Evolutionary conservation across 2,113 vertebrate species (phyloP), one percentile per base, ranked within the genome.

Genomic region (Cygnus buccinator): DNA sequence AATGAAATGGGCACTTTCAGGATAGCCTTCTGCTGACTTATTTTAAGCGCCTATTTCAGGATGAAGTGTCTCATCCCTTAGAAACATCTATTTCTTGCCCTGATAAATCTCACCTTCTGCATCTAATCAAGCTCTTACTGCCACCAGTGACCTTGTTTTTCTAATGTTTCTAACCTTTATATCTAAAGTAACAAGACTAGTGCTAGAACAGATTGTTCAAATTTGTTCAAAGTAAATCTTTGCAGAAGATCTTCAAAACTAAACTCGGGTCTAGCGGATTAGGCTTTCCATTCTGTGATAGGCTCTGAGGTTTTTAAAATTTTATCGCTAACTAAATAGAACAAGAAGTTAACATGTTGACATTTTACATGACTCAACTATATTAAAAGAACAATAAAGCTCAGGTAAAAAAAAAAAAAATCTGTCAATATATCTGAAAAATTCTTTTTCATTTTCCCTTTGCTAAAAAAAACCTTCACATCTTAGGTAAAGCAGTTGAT

Each of bases 311-410:
- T 84, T 90, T 86, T 65, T 33, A 93, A 86, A 81, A 63, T 35
- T 75, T 92, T 96, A 21, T 81, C 63, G 88, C 41, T 93, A 90
- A 90, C 4, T 26, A 94, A 94, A 77, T 16, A 63, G 74, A 95
- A 93, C 31, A 92, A 81, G 58, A 95, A 84, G 84, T 65, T 89
- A 31, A 87, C 94, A 87, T 93, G 70, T 75, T 97, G 93, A 72
- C 77, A 82, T 96, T 95, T 95, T 91, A 72, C 20, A 35, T 91
- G 73, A 91, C 43, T 94, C 58, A 75, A 61, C 9, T 57, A 13
- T 84, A 82, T 63, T 81, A 68, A 89, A 93, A 89, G 91, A 73
- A 75, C n/a, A 84, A 26, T 78, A 75, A 94, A 87, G 39, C 11
- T 91, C n/a, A 82, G 65, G 33, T 75, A 35, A 35, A 54, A 58